These are phyloP conservation scores for Pseudolycoriella hygida DNA, from an alignment of 2,888 invertebrate species.

Conservation along the genomic window DNA sequence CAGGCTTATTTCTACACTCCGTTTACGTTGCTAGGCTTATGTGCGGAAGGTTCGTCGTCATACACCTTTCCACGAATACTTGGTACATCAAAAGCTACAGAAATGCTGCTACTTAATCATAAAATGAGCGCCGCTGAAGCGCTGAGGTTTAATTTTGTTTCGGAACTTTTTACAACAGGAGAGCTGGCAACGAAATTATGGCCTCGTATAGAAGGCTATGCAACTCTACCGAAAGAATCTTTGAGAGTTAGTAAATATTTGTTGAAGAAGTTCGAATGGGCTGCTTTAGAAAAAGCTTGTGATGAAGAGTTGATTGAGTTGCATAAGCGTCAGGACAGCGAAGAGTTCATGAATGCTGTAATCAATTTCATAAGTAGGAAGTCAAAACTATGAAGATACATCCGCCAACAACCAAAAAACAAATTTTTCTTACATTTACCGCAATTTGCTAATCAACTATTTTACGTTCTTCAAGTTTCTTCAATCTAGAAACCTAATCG, in stretches of 20 bases:
- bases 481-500: too few species aligned
- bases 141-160: slow-evolving; percentile 54
- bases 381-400: slow-evolving; percentile 18
- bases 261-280: slow-evolving; percentile 38
- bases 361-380: slow-evolving; percentile 15
- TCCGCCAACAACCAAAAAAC: not conserved
- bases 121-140: slow-evolving; percentile 71
- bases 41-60: slow-evolving; percentile 80
- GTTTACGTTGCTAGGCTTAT: slow-evolving; percentile 66
- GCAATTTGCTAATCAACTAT: too few species aligned
- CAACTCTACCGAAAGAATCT: slow-evolving; percentile 36
- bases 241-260: slow-evolving; percentile 53
- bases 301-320: slow-evolving; percentile 49
- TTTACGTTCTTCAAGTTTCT: too few species aligned
- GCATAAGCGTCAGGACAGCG: slow-evolving; percentile 40
- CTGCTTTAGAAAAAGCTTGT: slow-evolving; percentile 46
- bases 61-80: slow-evolving; percentile 69
- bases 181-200: slow-evolving; percentile 41
- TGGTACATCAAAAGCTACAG: slow-evolving; percentile 56
- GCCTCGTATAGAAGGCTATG: slow-evolving; percentile 35
- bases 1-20: slow-evolving; percentile 81
- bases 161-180: slow-evolving; percentile 51
- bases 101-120: slow-evolving; percentile 49
- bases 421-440: not conserved
- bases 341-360: slow-evolving; percentile 43